Conservation (phyloP, 2,888 invertebrate species). For the Dorcus parallelipipedus region DNA sequence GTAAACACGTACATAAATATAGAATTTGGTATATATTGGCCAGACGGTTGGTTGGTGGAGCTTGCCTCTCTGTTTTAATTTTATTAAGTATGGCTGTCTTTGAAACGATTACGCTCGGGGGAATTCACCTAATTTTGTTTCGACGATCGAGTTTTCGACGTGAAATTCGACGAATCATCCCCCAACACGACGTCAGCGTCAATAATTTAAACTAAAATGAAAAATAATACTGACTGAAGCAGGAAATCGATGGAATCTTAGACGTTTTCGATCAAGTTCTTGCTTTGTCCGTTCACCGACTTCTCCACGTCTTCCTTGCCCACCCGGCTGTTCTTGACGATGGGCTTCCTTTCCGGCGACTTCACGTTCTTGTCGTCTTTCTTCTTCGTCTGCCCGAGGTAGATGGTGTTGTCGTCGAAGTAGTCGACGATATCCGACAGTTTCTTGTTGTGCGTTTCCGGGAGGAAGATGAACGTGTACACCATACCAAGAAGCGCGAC, state of each 20-base stretch:
- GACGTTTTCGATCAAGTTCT: constrained; percentile 25
- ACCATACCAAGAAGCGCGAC: constrained; percentile 46
- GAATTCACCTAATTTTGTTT: no score
- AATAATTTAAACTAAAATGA: no score
- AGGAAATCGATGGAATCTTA: neutral
- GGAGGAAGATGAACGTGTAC: constrained; percentile 48
- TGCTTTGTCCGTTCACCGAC: constrained; percentile 22
- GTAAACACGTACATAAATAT: no score
- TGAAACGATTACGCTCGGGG: no score
- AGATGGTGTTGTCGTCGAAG: constrained; percentile 44
- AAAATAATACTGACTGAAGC: no score
- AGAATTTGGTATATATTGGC: no score
- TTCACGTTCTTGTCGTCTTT: constrained; percentile 8
- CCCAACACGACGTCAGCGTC: no score
- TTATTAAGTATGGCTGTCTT: no score
- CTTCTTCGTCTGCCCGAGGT: constrained; percentile 20
- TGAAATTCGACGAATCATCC: no score
- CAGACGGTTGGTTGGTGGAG: no score
- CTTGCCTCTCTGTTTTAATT: no score
- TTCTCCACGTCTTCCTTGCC: constrained; percentile 20
- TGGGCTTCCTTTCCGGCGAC: constrained; percentile 21
- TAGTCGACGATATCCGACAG: constrained; percentile 51
- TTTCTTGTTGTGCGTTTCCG: constrained; percentile 52
- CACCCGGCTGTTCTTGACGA: constrained; percentile 25
- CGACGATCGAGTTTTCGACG: no score